Conservation (phyloP, 2,797 vertebrate genomes). For the Anabacerthia variegaticeps region DNA sequence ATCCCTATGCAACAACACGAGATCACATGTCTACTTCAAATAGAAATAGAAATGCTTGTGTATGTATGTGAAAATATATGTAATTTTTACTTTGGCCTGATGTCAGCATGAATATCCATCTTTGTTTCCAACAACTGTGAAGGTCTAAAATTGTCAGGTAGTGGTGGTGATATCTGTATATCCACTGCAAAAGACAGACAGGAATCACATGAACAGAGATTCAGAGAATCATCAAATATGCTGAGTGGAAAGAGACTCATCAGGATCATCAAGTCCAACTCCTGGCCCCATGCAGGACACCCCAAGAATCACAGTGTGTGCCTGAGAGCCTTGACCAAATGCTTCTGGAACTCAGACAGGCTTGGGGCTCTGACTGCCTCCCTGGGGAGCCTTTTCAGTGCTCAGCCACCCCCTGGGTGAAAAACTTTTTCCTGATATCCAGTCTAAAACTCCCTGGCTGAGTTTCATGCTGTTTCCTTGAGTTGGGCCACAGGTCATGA, state of each 20-base stretch:
- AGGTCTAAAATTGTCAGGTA: conserved; percentile 72
- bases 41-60: not conserved
- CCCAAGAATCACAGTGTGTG: not conserved
- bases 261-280: not conserved
- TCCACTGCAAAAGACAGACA: conserved; percentile 50
- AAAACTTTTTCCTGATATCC: not conserved
- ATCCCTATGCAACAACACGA: not conserved
- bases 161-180: conserved; percentile 64
- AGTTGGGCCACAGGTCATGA: not conserved
- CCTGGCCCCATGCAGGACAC: not conserved
- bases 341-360: not conserved
- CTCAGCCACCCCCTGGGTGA: not conserved
- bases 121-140: conserved; percentile 75
- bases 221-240: not conserved
- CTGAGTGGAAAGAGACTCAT: not conserved
- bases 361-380: not conserved
- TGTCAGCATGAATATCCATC: conserved; percentile 74
- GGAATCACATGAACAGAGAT: not conserved
- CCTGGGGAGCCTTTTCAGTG: not conserved
- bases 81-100: conserved; percentile 80
- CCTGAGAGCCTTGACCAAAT: not conserved
- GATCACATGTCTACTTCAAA: not conserved
- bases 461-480: not conserved
- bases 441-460: not conserved
- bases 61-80: not conserved